Base-by-base conservation (phyloP, 2,797 vertebrate species). In the Pitangus sulphuratus region DNA sequence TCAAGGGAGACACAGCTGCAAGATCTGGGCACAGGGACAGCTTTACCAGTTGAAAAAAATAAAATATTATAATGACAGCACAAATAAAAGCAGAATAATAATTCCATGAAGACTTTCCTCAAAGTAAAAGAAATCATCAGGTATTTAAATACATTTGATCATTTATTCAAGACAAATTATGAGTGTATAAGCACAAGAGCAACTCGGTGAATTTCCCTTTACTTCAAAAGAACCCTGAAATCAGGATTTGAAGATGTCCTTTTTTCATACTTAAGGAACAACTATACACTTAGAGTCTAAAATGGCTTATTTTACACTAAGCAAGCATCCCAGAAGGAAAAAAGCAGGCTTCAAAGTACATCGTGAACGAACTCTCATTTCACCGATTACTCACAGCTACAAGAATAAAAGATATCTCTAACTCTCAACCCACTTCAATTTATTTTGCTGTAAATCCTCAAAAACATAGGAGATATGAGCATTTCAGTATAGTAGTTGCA, bases 111-210 rank as follows among this genome's bases (percentile, higher is more conserved):
- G 45, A 48, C 1, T 61, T 83, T 47, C 31, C 45, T 45, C 35
- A 66, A 45, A 75, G 42, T 30, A 89, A 95, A 95, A 78, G 69
- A 54, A 66, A 40, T 77, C 15, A 56, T 54, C 44, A 61, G 6
- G 9, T 44, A 77, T 83, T 92, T 87, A 82, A 82, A 90, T 76
- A 35, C 9, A 72, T 77, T 87, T 96, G 51, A 95, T 92, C 40
- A 86, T 87, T 90, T 93, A 93, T 94, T 95, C 80, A 95, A 82
- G 62, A 69, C 61, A 78, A 91, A 92, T 83, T 66, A 65, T 8
- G 11, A 89, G 14, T 15, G 11, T 19, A 79, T 82, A 82, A 87
- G 61, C 66, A 93, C 65, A 12, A 71, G 15, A 87, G 30, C 39
- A 90, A 18, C 25, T 72, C 33, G 47, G 60, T 58, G 40, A 87